These are phyloP conservation scores for Phaonia tiefii DNA, from an alignment of 2,888 invertebrate genomes.

Conservation along the genomic window DNA sequence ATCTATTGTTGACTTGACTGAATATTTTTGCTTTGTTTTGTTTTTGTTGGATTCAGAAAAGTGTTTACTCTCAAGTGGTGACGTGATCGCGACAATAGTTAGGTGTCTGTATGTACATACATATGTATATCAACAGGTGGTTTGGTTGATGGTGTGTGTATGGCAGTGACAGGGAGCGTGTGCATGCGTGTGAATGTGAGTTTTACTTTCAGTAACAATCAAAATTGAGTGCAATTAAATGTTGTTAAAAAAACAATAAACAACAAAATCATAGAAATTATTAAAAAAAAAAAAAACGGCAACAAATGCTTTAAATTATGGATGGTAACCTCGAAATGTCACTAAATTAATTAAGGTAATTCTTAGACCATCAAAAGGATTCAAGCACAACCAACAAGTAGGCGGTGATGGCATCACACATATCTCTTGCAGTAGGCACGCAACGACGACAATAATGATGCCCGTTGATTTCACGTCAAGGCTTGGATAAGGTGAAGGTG, in stretches of 20 bases:
- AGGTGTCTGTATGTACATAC: background rate
- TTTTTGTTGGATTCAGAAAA: background rate
- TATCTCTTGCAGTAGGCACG: conserved; percentile 7
- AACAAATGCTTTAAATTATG: conserved; percentile 22
- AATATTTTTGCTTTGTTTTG: conserved; percentile 23
- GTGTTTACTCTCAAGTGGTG: conserved; percentile 35
- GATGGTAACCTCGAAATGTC: conserved; percentile 57
- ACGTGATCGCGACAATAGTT: conserved; percentile 23
- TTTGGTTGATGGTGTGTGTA: background rate
- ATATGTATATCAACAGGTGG: conserved; percentile 34
- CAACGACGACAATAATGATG: background rate
- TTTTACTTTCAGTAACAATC: conserved; percentile 52
- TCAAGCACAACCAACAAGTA: no score
- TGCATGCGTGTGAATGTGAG: conserved; percentile 24
- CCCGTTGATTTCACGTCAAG: no score
- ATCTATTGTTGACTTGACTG: conserved; percentile 12
- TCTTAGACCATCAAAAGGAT: conserved; percentile 46
- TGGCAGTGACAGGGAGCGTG: background rate
- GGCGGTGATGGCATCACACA: background rate
- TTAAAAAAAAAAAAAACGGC: background rate
- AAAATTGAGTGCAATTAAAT: conserved; percentile 57
- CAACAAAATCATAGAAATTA: conserved; percentile 40
- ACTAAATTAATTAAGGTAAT: conserved; percentile 45
- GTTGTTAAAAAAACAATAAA: conserved; percentile 20
- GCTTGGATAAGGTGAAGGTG: no score